Base-by-base conservation (phyloP, 1,140 invertebrate species). In the Drosophila albomicans region DNA sequence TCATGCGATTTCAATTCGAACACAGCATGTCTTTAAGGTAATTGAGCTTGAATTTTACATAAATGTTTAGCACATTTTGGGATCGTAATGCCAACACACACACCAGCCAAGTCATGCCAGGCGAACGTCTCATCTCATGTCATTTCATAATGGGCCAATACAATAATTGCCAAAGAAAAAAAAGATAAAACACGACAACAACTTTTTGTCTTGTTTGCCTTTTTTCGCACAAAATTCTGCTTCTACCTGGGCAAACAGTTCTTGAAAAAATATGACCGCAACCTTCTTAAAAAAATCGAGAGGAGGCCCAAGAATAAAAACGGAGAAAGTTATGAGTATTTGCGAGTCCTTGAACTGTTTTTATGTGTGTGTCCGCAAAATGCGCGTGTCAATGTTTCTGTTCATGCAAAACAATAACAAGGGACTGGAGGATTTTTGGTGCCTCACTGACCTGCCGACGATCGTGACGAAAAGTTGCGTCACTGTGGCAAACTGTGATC, bases 301-400 rank as follows among this genome's bases (percentile, higher is more conserved):
- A 51, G 4, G n/a, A 51, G 32, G 2, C 32, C 11, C 8, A 62
- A 62, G 8, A 69, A 63, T 49, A 41, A 16, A 25, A 82, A 82
- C 52, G 54, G 73, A 52, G 82, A 87, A 87, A 88, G 82, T 88
- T 57, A 82, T 82, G 72, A 54, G 51, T 45, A 41, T 38, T 25
- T 69, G 61, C 49, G 45, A 82, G 81, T 89, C 84, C 84, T 88
- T 88, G 84, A 89, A 85, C 81, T 81, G 78, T 89, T 88, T 80
- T 88, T 82, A 79, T 82, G n/a, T 84, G 84, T 68, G 63, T 78
- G 78, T 58, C 77, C 57, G 77, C 72, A 84, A 82, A 73, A 77
- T 75, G 74, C 84, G 84, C 80, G 84, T 87, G 84, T 80, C 82
- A 58, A 43, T 16, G 58, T 15, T 75, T 48, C 20, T 45, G 63